Conservation (phyloP, 2,113 vertebrate genomes). For the Trogon melanurus region DNA sequence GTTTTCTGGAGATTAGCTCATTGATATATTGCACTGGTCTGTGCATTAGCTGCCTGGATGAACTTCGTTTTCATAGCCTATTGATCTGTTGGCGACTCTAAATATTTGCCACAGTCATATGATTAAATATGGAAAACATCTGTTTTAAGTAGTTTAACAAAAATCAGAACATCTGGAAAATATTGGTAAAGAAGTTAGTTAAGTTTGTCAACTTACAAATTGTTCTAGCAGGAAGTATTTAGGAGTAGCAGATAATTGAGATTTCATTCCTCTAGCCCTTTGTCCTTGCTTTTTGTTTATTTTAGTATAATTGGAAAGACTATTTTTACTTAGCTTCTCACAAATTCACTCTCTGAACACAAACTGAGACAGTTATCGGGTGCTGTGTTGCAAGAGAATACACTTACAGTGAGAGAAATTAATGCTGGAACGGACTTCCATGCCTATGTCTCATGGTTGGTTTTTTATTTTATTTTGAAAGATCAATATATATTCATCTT, state of each 20-base stretch:
- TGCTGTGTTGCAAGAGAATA: not conserved
- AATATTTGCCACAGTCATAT: constrained; percentile 37
- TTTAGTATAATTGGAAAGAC: not conserved
- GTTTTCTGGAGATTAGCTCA: constrained; percentile 9
- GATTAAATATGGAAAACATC: constrained; percentile 74
- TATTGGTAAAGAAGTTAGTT: constrained; percentile 77
- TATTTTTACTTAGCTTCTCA: not conserved
- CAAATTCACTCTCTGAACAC: not conserved
- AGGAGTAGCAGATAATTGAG: constrained; percentile 71
- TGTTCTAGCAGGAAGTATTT: constrained; percentile 75
- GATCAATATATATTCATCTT: not conserved
- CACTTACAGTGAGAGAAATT: not conserved
- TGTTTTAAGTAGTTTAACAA: constrained; percentile 52
- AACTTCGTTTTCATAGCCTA: not conserved
- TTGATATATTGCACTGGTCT: not conserved
- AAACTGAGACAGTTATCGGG: not conserved
- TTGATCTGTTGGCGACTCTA: not conserved
- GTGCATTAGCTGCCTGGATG: not conserved
- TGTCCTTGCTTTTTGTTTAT: constrained; percentile 64
- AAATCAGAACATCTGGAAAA: constrained; percentile 77
- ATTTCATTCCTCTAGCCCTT: constrained; percentile 71
- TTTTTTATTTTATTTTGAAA: not conserved
- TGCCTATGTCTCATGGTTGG: not conserved
- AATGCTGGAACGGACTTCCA: not conserved
- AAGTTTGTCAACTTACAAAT: constrained; percentile 80